phyloP scores from a whole-genome alignment of 2,113 vertebrate genomes.

The Cheirogaleus medius region DNA sequence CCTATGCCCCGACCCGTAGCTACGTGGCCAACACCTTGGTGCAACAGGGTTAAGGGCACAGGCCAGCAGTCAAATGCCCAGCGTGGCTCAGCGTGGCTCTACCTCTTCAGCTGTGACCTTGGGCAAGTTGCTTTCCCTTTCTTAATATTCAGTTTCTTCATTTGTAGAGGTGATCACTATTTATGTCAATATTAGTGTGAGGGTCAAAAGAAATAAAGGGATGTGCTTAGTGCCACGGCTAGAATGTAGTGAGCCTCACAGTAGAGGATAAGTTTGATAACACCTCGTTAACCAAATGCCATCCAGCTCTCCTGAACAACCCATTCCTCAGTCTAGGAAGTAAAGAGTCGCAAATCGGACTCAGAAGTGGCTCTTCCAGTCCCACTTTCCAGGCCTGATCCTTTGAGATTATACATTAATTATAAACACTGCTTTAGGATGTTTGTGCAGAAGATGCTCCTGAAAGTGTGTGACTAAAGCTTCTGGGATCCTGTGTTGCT shows the following conservation, averaged over 20 bases:
- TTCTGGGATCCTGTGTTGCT: not conserved
- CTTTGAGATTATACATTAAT: not conserved
- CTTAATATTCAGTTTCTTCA: not conserved
- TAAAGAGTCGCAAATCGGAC: not conserved
- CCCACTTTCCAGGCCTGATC: not conserved
- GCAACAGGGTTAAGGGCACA: not conserved
- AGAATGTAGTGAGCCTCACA: not conserved
- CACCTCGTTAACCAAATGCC: not conserved
- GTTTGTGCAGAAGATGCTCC: not conserved
- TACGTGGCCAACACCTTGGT: not conserved
- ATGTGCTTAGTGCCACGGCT: not conserved
- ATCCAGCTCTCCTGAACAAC: not conserved
- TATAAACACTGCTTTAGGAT: not conserved
- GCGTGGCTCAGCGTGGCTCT: not conserved
- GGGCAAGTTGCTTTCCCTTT: not conserved
- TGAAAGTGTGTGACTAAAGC: not conserved
- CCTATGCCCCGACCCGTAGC: not conserved
- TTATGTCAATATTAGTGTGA: not conserved
- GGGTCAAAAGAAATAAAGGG: not conserved
- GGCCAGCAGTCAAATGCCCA: not conserved
- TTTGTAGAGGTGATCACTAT: not conserved
- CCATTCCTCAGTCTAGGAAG: not conserved
- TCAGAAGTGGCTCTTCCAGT: not conserved
- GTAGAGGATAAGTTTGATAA: not conserved
- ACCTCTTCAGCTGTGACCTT: not conserved